phyloP scores from a whole-genome alignment of 2,113 vertebrate genomes.

The Rhizomys pruinosus region DNA sequence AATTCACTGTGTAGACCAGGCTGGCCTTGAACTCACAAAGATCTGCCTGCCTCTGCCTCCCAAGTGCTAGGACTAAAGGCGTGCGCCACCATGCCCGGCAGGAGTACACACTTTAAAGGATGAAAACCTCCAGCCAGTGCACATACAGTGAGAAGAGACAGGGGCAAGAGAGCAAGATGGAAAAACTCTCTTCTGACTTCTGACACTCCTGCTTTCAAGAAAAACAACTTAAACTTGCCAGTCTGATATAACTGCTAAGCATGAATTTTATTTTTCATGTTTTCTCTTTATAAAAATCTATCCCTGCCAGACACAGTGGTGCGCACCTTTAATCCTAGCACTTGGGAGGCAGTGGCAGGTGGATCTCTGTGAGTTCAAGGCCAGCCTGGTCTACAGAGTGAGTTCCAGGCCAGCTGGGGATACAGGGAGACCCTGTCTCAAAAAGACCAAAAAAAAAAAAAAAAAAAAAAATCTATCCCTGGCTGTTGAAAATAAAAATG shows the following conservation, averaged over 20 bases:
- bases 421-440: no score
- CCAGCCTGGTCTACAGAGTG: no score
- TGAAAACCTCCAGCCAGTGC: not conserved
- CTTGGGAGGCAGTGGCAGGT: no score
- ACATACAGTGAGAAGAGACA: not conserved
- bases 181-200: not conserved
- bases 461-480: not conserved
- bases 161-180: not conserved
- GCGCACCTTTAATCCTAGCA: no score
- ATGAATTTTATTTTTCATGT: not conserved
- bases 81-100: no score
- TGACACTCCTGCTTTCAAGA: not conserved
- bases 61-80: no score
- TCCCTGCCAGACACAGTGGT: not conserved
- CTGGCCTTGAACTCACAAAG: no score
- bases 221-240: not conserved
- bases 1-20: no score
- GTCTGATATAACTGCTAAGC: not conserved
- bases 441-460: no score
- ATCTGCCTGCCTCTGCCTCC: no score
- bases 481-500: constrained; percentile 47
- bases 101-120: constrained; percentile 21
- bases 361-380: no score
- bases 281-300: constrained; percentile 3
- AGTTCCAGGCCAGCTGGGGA: no score